Evolutionary conservation across 2,888 invertebrate genomes (phyloP).

Genomic region (Tiphia femorata): DNA sequence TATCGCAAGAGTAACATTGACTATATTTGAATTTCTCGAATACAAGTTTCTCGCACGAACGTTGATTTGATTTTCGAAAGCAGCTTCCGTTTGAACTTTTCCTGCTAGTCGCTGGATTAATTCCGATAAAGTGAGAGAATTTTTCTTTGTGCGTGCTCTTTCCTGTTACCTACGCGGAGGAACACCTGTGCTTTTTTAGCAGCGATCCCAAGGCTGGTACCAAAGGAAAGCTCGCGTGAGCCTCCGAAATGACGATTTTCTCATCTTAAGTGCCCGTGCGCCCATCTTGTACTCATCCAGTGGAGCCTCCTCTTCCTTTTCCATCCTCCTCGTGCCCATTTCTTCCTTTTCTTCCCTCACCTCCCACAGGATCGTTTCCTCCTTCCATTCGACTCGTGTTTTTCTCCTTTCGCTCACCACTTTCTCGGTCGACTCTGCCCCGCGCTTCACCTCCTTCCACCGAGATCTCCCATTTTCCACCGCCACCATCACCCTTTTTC

Average conservation of each 20-base stretch:
- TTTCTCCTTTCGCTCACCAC: not conserved
- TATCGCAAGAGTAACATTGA: too few species aligned
- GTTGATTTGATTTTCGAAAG: too few species aligned
- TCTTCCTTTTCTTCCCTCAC: not conserved
- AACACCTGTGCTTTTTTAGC: slow-evolving; percentile 30
- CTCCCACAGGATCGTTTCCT: not conserved
- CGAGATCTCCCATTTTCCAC: not conserved
- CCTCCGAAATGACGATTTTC: slow-evolving; percentile 40
- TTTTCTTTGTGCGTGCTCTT: too few species aligned
- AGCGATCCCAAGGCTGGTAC: slow-evolving; percentile 11
- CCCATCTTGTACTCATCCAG: slow-evolving; percentile 28
- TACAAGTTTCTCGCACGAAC: too few species aligned
- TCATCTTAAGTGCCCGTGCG: slow-evolving; percentile 39
- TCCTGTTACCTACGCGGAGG: too few species aligned
- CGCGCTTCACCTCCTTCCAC: not conserved
- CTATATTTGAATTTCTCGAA: too few species aligned
- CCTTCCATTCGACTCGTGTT: not conserved
- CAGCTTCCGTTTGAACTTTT: too few species aligned
- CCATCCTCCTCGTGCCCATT: not conserved
- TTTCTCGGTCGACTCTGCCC: too few species aligned
- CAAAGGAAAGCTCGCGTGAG: slow-evolving; percentile 29
- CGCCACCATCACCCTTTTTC: not conserved
- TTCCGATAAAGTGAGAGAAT: too few species aligned
- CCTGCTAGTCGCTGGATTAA: too few species aligned
- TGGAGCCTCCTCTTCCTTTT: slow-evolving; percentile 3